phyloP scores from a whole-genome alignment of 2,113 vertebrate genomes.

The Poecilia latipinna region DNA sequence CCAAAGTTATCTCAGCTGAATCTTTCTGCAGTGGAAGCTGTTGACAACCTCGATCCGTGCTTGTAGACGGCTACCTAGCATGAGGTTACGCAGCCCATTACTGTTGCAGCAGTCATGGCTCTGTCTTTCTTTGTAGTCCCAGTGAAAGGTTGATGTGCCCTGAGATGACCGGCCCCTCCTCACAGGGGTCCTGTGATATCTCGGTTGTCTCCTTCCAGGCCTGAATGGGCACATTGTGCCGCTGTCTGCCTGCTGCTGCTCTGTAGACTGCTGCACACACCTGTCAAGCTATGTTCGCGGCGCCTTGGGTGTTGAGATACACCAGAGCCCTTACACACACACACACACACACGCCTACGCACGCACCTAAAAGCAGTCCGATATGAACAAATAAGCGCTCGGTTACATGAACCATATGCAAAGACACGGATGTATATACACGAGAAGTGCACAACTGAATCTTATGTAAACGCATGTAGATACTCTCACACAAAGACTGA shows the following conservation, averaged over 20 bases:
- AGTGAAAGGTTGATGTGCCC: constrained; percentile 63
- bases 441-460: constrained; percentile 44
- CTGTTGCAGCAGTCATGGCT: constrained; percentile 51
- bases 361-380: constrained; percentile 21
- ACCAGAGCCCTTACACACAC: constrained; percentile 53
- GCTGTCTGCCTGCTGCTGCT: constrained; percentile 39
- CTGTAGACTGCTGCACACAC: constrained; percentile 63
- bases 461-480: constrained; percentile 36
- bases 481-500: constrained; percentile 4
- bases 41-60: constrained; percentile 37
- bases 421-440: constrained; percentile 11
- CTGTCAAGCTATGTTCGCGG: constrained; percentile 76
- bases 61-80: constrained; percentile 26
- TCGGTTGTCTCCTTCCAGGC: constrained; percentile 70
- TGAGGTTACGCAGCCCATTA: constrained; percentile 52
- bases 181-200: constrained; percentile 74
- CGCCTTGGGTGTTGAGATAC: constrained; percentile 70
- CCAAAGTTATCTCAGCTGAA: constrained; percentile 15
- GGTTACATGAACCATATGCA: neutral
- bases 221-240: constrained; percentile 76
- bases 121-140: constrained; percentile 65
- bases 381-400: constrained; percentile 53
- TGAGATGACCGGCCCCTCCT: constrained; percentile 48
- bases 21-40: constrained; percentile 15
- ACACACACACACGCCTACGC: neutral